Evolutionary conservation across 2,888 invertebrate species (phyloP).

Genomic region (Heliconius charithonia): DNA sequence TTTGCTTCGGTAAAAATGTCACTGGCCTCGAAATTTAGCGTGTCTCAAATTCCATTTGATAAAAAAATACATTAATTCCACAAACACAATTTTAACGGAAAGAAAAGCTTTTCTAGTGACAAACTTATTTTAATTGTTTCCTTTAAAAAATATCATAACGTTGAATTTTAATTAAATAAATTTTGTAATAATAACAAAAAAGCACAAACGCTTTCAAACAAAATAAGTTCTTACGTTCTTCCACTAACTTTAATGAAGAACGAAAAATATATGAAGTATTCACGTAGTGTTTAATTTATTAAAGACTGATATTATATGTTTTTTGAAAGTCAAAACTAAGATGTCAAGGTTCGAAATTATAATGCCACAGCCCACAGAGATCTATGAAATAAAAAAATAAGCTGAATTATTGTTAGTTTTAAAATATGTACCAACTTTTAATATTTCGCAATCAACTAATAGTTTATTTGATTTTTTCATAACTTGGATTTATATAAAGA

Average conservation of each 20-base stretch:
- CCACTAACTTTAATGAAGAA: not conserved
- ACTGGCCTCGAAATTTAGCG: too few species aligned
- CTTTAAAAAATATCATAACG: not conserved
- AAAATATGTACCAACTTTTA: not conserved
- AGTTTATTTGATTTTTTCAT: not conserved
- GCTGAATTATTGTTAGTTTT: not conserved
- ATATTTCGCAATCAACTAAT: not conserved
- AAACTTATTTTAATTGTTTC: not conserved
- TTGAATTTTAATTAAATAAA: not conserved
- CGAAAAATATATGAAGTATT: not conserved
- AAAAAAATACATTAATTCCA: too few species aligned
- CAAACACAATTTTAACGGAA: not conserved
- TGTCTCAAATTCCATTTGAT: too few species aligned
- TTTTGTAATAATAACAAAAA: not conserved
- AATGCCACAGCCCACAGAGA: not conserved
- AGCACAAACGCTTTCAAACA: not conserved
- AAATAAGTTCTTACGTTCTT: not conserved
- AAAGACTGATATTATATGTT: not conserved
- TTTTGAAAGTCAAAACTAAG: not conserved
- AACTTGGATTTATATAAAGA: too few species aligned
- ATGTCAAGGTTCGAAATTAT: conserved; percentile 11
- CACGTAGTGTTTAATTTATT: not conserved
- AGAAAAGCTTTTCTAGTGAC: not conserved
- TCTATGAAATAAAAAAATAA: not conserved
- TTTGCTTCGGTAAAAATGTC: too few species aligned